These are phyloP conservation scores for Sebastes steindachneri DNA, from an alignment of 2,797 vertebrate genomes.

Conservation along the genomic window DNA sequence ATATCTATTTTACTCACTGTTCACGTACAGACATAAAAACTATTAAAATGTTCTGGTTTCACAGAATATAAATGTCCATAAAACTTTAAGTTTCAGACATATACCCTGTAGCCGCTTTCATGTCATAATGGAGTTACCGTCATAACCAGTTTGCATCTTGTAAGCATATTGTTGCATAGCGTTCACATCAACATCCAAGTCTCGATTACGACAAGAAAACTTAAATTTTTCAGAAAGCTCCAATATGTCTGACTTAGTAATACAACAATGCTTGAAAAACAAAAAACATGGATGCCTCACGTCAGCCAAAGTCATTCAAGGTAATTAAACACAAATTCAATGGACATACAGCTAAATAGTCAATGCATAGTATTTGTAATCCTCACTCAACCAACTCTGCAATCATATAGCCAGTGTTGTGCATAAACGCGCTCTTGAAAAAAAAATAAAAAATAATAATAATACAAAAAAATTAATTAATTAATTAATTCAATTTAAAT, in stretches of 20 bases:
- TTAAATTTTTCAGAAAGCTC: not conserved
- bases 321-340: not conserved
- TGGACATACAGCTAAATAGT: not conserved
- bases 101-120: not conserved
- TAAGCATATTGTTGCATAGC: not conserved
- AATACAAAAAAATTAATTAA: too few species aligned
- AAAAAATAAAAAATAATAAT: too few species aligned
- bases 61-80: not conserved
- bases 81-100: not conserved
- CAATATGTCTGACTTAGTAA: not conserved
- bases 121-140: not conserved
- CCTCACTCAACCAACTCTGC: not conserved
- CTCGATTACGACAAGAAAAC: not conserved
- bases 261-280: not conserved
- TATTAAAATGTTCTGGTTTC: not conserved
- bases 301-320: not conserved
- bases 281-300: not conserved
- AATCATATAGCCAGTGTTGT: not conserved
- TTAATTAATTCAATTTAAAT: too few species aligned
- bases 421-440: too few species aligned
- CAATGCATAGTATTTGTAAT: not conserved
- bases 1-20: not conserved
- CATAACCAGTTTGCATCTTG: conserved; percentile 7
- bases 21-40: not conserved
- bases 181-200: conserved; percentile 2